Conservation (phyloP, 2,888 invertebrate species). For the Eupithecia tripunctaria region DNA sequence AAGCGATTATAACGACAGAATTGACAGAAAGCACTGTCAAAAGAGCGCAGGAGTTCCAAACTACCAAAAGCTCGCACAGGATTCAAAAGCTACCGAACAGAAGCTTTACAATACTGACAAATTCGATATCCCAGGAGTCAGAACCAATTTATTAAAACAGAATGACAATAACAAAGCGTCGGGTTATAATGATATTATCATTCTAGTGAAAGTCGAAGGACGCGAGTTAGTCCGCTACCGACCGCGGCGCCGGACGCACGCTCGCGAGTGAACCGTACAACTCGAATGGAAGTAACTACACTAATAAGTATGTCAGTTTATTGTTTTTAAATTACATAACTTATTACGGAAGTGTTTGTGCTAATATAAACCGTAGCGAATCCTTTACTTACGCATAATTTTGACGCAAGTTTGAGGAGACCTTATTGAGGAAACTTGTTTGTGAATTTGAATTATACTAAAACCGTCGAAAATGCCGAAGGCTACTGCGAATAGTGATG, state of each 20-base stretch:
- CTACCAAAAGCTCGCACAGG: slow-evolving; percentile 13
- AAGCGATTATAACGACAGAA: neutral
- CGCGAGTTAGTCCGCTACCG: slow-evolving; percentile 66
- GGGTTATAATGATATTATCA: slow-evolving; percentile 61
- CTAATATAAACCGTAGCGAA: slow-evolving; percentile 37
- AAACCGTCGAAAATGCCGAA: slow-evolving; percentile 22
- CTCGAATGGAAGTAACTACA: slow-evolving; percentile 49
- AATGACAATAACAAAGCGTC: slow-evolving; percentile 41
- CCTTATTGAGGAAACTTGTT: slow-evolving; percentile 33
- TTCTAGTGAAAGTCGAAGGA: slow-evolving; percentile 80
- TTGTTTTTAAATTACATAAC: slow-evolving; percentile 54
- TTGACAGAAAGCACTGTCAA: neutral
- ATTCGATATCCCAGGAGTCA: slow-evolving; percentile 29
- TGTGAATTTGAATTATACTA: slow-evolving; percentile 25
- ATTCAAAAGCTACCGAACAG: slow-evolving; percentile 33
- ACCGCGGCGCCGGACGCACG: slow-evolving; percentile 50
- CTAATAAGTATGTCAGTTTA: slow-evolving; percentile 76
- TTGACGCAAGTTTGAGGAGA: slow-evolving; percentile 36
- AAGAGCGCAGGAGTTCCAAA: neutral
- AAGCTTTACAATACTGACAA: slow-evolving; percentile 34
- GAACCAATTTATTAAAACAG: slow-evolving; percentile 9
- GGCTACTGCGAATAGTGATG: slow-evolving; percentile 20
- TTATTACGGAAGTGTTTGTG: slow-evolving; percentile 54
- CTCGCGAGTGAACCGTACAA: slow-evolving; percentile 40
- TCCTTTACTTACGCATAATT: slow-evolving; percentile 44